Evolutionary conservation across 2,888 invertebrate species (phyloP).

Genomic region (Dioctria linearis): DNA sequence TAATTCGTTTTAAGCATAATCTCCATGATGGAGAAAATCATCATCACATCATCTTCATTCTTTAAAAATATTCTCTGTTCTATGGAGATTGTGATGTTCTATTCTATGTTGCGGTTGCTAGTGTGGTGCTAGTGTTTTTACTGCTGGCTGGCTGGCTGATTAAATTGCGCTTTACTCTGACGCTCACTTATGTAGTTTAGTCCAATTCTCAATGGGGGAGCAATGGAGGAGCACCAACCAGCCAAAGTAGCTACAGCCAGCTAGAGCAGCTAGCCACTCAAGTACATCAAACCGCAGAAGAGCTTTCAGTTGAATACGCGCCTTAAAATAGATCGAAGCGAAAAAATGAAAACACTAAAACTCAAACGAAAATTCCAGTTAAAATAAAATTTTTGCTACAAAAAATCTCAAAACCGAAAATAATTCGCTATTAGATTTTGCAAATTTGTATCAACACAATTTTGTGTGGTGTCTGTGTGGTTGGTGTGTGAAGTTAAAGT

Average conservation of each 20-base stretch:
- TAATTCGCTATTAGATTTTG: not conserved
- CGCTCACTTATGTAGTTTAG: conserved; percentile 3
- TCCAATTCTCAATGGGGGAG: not conserved
- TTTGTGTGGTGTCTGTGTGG: not conserved
- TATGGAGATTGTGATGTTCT: no score
- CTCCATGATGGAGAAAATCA: no score
- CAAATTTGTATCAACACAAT: not conserved
- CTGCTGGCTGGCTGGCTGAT: not conserved
- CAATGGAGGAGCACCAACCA: no score
- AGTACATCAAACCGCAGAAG: conserved; percentile 55
- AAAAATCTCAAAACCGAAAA: not conserved
- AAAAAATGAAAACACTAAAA: conserved; percentile 49
- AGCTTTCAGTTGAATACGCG: conserved; percentile 58
- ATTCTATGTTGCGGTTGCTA: no score
- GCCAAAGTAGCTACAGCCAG: no score
- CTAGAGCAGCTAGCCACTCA: conserved; percentile 7
- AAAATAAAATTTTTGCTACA: conserved; percentile 20
- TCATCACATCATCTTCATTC: no score
- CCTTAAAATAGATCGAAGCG: conserved; percentile 58
- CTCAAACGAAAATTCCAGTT: conserved; percentile 22
- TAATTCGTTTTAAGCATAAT: no score
- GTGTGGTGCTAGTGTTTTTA: no score
- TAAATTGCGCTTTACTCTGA: not conserved
- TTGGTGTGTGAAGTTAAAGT: no score
- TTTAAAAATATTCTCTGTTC: no score